phyloP scores from a whole-genome alignment of 2,888 invertebrate species.

The Timema cristinae region DNA sequence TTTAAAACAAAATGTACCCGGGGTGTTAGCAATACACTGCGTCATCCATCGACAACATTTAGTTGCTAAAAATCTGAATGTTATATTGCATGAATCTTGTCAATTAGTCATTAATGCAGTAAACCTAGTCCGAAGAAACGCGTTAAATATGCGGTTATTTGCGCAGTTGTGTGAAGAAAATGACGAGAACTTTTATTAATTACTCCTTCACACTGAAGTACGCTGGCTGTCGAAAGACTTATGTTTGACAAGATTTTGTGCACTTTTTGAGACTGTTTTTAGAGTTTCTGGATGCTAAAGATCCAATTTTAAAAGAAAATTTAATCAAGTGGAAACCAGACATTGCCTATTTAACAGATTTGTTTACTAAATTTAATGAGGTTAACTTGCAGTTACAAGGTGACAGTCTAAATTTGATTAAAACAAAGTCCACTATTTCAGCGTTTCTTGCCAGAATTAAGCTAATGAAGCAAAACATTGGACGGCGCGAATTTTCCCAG shows the following conservation, averaged over 20 bases:
- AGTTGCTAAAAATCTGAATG: constrained; percentile 33
- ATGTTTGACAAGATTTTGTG: constrained; percentile 1
- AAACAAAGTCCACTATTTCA: background rate
- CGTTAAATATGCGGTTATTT: background rate
- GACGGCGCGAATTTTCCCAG: constrained; percentile 1
- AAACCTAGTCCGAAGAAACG: background rate
- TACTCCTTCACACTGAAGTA: background rate
- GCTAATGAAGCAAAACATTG: constrained; percentile 5
- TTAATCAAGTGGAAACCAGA: background rate
- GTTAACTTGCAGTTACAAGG: background rate
- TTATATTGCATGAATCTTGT: constrained; percentile 17
- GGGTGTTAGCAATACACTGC: constrained; percentile 34
- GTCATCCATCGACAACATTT: constrained; percentile 36
- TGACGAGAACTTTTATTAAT: constrained; percentile 1
- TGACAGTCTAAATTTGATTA: constrained; percentile 5
- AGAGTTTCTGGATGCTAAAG: constrained; percentile 7
- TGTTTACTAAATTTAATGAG: constrained; percentile 5
- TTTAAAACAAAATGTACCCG: constrained; percentile 37
- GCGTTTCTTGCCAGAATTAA: background rate
- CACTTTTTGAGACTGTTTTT: constrained; percentile 5
- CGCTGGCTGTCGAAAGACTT: background rate
- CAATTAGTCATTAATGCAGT: constrained; percentile 5
- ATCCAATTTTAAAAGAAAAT: background rate
- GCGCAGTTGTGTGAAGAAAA: background rate
- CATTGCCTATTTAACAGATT: constrained; percentile 2